These are phyloP conservation scores for Zaprionus tsacasi DNA, from an alignment of 1,140 invertebrate species.

Conservation along the genomic window DNA sequence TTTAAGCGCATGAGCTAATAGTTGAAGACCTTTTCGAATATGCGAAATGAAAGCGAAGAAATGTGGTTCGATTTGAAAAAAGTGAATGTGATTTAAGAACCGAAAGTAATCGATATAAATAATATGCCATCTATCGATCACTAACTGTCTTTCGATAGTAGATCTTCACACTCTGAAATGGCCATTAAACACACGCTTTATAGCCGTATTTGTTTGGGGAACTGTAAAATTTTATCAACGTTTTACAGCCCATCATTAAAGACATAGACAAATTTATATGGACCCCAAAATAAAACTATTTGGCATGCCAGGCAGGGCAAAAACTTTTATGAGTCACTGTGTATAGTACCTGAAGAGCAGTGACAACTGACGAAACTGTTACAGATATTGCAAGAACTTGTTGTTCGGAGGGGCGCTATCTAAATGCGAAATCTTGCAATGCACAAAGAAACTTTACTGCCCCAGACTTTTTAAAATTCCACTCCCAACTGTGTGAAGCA, in stretches of 20 bases:
- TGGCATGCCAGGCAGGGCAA: conserved; percentile 30
- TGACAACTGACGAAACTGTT: conserved; percentile 2
- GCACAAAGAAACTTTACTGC: conserved; percentile 37
- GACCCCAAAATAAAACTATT: conserved; percentile 40
- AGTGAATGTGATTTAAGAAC: conserved; percentile 42
- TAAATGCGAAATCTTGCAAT: conserved; percentile 66
- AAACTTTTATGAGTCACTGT: conserved; percentile 48
- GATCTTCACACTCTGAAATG: neutral
- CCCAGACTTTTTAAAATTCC: conserved; percentile 67
- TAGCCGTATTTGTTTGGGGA: neutral
- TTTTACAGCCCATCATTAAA: conserved; percentile 24
- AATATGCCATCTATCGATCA: neutral
- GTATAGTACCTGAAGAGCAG: neutral
- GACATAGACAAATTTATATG: conserved; percentile 13
- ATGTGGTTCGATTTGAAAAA: conserved; percentile 15
- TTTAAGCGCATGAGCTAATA: conserved; percentile 11
- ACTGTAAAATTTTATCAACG: conserved; percentile 39
- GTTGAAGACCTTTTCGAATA: conserved; percentile 10
- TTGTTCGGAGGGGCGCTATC: conserved; percentile 9
- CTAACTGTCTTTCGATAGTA: neutral
- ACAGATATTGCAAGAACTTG: conserved; percentile 29
- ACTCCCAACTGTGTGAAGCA: conserved; percentile 9
- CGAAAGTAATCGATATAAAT: conserved; percentile 30
- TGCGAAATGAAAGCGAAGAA: conserved; percentile 23
- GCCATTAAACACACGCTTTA: conserved; percentile 13